phyloP scores from a whole-genome alignment of 1,140 invertebrate genomes.

The Aphelinus certus region DNA sequence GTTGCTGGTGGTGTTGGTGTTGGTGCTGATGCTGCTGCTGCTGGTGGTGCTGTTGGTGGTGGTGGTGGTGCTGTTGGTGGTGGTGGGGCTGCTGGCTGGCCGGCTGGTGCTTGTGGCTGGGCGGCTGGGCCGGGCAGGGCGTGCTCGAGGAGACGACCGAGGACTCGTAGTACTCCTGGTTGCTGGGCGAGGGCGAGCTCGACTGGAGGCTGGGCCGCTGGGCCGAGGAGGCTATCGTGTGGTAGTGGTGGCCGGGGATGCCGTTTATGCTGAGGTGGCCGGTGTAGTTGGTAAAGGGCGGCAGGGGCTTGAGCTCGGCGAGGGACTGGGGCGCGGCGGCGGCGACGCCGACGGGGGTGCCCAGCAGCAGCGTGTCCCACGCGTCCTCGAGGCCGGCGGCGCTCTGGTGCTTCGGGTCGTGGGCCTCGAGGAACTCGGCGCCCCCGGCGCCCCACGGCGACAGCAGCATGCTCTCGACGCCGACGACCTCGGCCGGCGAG shows the following conservation, averaged over 20 bases:
- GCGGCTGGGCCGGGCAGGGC: conserved; percentile 55
- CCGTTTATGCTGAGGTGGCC: conserved; percentile 84
- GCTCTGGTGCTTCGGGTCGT: conserved; percentile 57
- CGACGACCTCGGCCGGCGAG: conserved; percentile 58
- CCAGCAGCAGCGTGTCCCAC: conserved; percentile 64
- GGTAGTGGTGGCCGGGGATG: conserved; percentile 86
- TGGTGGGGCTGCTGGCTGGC: conserved; percentile 45
- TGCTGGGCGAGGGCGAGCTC: conserved; percentile 57
- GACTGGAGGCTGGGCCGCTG: conserved; percentile 57
- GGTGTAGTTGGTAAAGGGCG: conserved; percentile 86
- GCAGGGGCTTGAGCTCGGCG: conserved; percentile 86
- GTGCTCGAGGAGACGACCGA: conserved; percentile 62
- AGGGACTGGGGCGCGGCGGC: conserved; percentile 63
- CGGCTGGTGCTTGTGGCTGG: conserved; percentile 46
- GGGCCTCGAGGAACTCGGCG: conserved; percentile 60
- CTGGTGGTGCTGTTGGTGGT: conserved; percentile 53
- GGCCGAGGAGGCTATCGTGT: conserved; percentile 74
- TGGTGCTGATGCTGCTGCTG: conserved; percentile 49
- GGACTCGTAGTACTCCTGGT: conserved; percentile 61
- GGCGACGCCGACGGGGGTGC: conserved; percentile 58
- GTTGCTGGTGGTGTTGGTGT: conserved; percentile 40
- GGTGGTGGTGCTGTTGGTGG: conserved; percentile 54
- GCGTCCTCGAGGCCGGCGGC: conserved; percentile 62
- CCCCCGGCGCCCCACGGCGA: conserved; percentile 68
- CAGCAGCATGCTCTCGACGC: conserved; percentile 68